These are phyloP conservation scores for Spermophilus dauricus DNA, from an alignment of 2,113 vertebrate genomes.

Conservation along the genomic window DNA sequence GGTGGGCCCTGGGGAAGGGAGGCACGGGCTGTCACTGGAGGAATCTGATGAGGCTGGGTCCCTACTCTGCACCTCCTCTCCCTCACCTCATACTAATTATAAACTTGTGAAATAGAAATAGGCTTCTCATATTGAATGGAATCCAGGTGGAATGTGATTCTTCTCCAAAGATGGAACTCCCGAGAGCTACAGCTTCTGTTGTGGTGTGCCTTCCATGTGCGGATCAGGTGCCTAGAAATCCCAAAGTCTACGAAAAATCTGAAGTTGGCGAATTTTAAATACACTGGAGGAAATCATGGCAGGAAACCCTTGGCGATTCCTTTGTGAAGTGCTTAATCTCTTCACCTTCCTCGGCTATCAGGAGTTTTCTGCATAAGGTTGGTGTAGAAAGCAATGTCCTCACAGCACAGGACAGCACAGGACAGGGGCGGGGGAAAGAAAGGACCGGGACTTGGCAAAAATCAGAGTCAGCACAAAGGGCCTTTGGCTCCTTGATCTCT, in stretches of 20 bases:
- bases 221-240: background rate
- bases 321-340: background rate
- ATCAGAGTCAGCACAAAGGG: background rate
- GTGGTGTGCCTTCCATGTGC: background rate
- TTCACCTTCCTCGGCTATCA: background rate
- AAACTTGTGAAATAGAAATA: background rate
- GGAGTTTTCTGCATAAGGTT: background rate
- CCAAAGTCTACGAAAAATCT: fast-evolving
- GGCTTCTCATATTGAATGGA: background rate
- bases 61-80: too few relatives aligned
- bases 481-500: background rate
- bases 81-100: too few relatives aligned
- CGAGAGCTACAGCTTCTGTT: too few relatives aligned
- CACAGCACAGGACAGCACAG: background rate
- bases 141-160: background rate
- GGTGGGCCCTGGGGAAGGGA: fast-evolving
- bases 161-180: background rate
- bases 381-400: background rate
- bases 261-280: background rate
- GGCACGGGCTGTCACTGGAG: fast-evolving
- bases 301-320: background rate
- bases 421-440: background rate
- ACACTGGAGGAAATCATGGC: background rate
- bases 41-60: background rate
- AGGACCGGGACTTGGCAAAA: background rate